These are phyloP conservation scores for Formica selysi DNA, from an alignment of 1,140 invertebrate species.

Conservation along the genomic window DNA sequence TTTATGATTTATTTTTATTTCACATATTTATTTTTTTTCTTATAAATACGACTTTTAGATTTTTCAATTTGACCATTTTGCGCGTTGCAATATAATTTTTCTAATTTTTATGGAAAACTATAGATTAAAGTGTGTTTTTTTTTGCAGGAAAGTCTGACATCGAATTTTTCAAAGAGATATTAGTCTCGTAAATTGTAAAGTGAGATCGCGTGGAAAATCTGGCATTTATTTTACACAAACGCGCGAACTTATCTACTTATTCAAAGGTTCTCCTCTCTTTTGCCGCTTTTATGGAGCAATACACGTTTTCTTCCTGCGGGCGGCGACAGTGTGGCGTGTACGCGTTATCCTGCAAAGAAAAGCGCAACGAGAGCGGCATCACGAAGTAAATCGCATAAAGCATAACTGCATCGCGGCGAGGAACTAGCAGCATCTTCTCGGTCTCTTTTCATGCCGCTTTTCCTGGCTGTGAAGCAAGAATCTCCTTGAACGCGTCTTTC, in stretches of 20 bases:
- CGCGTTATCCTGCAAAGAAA: slow-evolving; percentile 42
- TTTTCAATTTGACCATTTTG: neutral
- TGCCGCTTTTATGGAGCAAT: slow-evolving; percentile 40
- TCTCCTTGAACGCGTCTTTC: neutral
- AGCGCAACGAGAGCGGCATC: slow-evolving; percentile 39
- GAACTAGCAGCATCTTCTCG: slow-evolving; percentile 21
- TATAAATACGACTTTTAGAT: neutral
- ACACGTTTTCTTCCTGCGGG: slow-evolving; percentile 26
- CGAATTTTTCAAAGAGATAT: slow-evolving; percentile 33
- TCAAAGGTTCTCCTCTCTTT: slow-evolving; percentile 31
- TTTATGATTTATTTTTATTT: slow-evolving; percentile 5
- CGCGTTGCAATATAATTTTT: slow-evolving; percentile 4
- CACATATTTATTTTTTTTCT: neutral
- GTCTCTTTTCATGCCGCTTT: slow-evolving; percentile 12
- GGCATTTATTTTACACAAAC: slow-evolving; percentile 43
- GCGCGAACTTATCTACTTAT: slow-evolving; percentile 38
- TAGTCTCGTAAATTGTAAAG: slow-evolving; percentile 40
- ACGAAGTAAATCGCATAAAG: slow-evolving; percentile 59
- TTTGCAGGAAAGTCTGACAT: neutral
- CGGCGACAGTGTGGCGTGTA: neutral
- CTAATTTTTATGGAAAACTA: neutral
- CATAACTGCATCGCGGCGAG: slow-evolving; percentile 33
- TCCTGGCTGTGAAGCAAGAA: neutral
- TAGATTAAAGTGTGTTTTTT: slow-evolving; percentile 22
- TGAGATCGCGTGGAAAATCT: slow-evolving; percentile 18